These are phyloP conservation scores for Alentia gelatinosa DNA, from an alignment of 2,888 invertebrate genomes.

Conservation along the genomic window DNA sequence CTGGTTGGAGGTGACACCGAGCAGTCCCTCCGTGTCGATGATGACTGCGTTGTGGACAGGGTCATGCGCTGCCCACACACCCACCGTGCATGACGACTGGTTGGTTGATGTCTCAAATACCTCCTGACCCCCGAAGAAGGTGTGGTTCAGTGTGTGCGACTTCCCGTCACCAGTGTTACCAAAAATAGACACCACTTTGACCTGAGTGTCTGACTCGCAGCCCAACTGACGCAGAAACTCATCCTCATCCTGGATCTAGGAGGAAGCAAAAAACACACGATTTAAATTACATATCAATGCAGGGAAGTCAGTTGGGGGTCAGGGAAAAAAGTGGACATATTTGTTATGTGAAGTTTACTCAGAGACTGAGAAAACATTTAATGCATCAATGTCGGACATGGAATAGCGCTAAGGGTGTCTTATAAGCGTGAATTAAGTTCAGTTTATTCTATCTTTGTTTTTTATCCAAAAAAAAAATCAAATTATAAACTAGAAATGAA, in stretches of 20 bases:
- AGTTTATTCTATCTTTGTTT: no score
- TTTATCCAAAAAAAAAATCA: no score
- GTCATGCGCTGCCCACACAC: constrained; percentile 90
- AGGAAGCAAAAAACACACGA: background rate
- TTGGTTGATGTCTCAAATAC: constrained; percentile 86
- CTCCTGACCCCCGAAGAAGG: constrained; percentile 85
- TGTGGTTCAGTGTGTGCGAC: constrained; percentile 89
- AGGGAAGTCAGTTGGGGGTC: no score
- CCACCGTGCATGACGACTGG: constrained; percentile 88
- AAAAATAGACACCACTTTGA: constrained; percentile 90
- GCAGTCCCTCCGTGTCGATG: constrained; percentile 90
- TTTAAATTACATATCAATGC: background rate
- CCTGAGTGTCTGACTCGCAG: constrained; percentile 76
- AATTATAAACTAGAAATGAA: no score
- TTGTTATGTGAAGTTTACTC: no score
- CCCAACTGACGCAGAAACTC: constrained; percentile 78
- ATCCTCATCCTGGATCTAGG: constrained; percentile 74
- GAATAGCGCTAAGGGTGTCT: background rate
- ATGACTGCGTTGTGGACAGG: constrained; percentile 85
- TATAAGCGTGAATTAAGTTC: no score
- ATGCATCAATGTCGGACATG: no score
- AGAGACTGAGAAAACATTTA: no score
- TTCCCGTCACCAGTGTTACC: constrained; percentile 93
- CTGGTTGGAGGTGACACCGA: constrained; percentile 84
- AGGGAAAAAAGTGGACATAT: no score